phyloP scores from a whole-genome alignment of 2,888 invertebrate genomes.

The Habroteleia sp. region DNA sequence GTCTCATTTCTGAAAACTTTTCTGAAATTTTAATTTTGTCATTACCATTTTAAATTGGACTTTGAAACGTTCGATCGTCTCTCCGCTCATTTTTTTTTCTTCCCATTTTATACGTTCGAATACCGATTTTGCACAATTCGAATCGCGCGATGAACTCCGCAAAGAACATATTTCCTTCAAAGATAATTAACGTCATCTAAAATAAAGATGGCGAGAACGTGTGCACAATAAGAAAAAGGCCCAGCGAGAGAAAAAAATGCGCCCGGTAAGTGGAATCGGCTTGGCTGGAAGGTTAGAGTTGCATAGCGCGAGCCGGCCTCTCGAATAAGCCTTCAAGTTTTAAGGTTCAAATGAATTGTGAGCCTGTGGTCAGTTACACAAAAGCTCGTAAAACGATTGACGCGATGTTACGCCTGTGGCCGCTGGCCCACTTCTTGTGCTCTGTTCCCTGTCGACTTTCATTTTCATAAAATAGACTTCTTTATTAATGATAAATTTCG shows the following conservation, averaged over 20 bases:
- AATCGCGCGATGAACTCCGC: conserved; percentile 50
- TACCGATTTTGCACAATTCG: conserved; percentile 55
- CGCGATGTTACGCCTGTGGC: conserved; percentile 53
- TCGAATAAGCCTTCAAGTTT: conserved; percentile 55
- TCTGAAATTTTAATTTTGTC: conserved; percentile 39
- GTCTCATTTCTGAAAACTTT: conserved; percentile 18
- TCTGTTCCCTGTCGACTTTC: conserved; percentile 52
- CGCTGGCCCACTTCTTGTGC: conserved; percentile 59
- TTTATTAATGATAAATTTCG: conserved; percentile 61
- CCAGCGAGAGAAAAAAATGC: conserved; percentile 17
- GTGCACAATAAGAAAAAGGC: conserved; percentile 49
- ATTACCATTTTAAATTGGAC: conserved; percentile 58
- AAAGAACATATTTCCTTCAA: conserved; percentile 56
- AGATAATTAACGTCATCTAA: conserved; percentile 61
- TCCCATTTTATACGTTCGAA: conserved; percentile 35
- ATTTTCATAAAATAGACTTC: conserved; percentile 62
- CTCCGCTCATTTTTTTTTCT: conserved; percentile 12
- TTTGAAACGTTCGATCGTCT: conserved; percentile 31
- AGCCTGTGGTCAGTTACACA: conserved; percentile 62
- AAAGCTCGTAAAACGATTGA: conserved; percentile 63
- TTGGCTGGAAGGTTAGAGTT: conserved; percentile 50
- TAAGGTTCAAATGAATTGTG: conserved; percentile 61
- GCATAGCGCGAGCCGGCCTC: conserved; percentile 20
- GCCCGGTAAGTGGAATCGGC: conserved; percentile 31
- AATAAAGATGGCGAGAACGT: conserved; percentile 54